Conservation (phyloP, 1,140 invertebrate species). For the Cyphomyrmex costatus region DNA sequence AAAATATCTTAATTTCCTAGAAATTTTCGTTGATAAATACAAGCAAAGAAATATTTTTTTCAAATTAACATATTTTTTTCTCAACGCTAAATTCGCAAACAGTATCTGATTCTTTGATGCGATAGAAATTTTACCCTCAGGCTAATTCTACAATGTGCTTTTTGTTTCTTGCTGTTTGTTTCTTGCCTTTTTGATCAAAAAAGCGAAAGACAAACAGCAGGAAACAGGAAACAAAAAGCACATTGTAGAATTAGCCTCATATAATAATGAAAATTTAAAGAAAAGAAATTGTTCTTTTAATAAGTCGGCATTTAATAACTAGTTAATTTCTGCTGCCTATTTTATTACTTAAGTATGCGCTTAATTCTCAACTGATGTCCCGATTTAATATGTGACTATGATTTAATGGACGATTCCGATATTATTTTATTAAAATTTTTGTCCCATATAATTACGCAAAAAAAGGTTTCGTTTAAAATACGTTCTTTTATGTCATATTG, state of each 20-base stretch:
- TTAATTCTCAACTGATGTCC: background rate
- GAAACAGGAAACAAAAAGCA: no score
- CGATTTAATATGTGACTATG: background rate
- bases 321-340: background rate
- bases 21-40: no score
- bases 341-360: no score
- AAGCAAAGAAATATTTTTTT: no score
- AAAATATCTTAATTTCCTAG: no score
- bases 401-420: background rate
- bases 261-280: background rate
- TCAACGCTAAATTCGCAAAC: background rate
- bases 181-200: no score
- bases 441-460: background rate
- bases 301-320: background rate
- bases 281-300: background rate
- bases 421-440: background rate
- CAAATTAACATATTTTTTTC: no score
- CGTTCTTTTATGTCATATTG: background rate
- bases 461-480: background rate
- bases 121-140: background rate
- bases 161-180: no score
- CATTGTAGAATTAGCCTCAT: no score
- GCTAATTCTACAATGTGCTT: no score
- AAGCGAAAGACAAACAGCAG: no score
- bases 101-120: background rate